Percentiles rank a stretch among this genome's conserved stretches.
Evolutionary conservation across 2,888 invertebrate genomes (phyloP).

Genomic region (Harpagoxenus sublaevis): DNA sequence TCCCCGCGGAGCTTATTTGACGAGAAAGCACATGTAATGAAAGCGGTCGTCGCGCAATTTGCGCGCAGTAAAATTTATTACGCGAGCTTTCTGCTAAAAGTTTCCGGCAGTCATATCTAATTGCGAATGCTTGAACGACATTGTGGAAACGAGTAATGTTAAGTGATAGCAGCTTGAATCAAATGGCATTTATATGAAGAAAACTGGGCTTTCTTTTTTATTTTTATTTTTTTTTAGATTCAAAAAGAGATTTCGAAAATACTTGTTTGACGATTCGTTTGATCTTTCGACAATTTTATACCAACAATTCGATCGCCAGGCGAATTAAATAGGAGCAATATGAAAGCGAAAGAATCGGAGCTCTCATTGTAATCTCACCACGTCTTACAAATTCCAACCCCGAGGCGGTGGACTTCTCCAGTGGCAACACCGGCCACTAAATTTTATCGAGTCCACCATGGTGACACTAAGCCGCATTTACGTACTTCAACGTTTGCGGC

Average conservation of each 20-base stretch:
- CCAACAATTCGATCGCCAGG: neutral
- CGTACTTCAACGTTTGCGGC: constrained; percentile 14
- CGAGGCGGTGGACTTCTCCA: constrained; percentile 4
- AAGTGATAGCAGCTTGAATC: constrained; percentile 25
- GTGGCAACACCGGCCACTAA: neutral
- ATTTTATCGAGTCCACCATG: constrained; percentile 28
- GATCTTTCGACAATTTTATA: neutral
- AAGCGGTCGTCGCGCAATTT: constrained; percentile 26
- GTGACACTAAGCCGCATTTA: constrained; percentile 17
- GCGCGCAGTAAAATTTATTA: constrained; percentile 35
- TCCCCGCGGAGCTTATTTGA: constrained; percentile 37
- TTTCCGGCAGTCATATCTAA: constrained; percentile 30
- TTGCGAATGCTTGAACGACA: constrained; percentile 27
- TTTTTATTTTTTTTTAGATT: neutral
- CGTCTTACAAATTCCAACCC: neutral
- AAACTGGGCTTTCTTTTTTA: neutral
- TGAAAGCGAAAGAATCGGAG: neutral
- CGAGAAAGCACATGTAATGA: neutral
- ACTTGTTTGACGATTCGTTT: neutral
- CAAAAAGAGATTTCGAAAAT: neutral
- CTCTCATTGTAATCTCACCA: neutral
- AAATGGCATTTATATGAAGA: constrained; percentile 16
- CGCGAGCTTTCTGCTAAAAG: constrained; percentile 13
- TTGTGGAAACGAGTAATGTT: constrained; percentile 11
- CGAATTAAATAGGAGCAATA: neutral